Conservation (phyloP, 2,797 vertebrate species). For the Sebastiscus albofasciatus region DNA sequence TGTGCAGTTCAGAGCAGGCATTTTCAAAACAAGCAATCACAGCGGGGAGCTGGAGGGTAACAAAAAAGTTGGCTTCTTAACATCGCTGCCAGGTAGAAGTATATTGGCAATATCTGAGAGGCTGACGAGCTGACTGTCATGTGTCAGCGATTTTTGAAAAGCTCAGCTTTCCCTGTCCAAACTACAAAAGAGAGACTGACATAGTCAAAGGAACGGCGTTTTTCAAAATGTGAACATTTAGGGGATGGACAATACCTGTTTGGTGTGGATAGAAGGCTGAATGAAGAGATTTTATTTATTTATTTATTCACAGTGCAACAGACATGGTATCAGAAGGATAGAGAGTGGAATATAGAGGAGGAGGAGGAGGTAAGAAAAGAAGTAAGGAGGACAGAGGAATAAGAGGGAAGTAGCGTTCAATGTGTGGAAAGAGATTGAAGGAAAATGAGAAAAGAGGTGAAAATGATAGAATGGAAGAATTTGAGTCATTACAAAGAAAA, state of each 20-base stretch:
- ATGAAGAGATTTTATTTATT: not conserved
- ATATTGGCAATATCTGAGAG: constrained; percentile 8
- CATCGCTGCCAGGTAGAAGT: not conserved
- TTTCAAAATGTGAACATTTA: constrained; percentile 17
- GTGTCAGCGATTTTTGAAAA: constrained; percentile 36
- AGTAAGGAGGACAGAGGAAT: not conserved
- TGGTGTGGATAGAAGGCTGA: not conserved
- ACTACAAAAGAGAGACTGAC: constrained; percentile 18
- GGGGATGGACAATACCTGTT: not conserved
- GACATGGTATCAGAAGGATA: not conserved
- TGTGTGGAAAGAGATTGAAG: not conserved
- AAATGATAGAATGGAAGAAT: not conserved
- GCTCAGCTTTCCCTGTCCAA: not conserved
- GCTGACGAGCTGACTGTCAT: constrained; percentile 29
- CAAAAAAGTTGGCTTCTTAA: not conserved
- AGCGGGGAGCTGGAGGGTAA: not conserved
- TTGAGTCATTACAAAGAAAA: not conserved
- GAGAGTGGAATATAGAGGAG: not conserved
- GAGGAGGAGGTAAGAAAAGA: not conserved
- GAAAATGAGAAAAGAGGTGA: not conserved
- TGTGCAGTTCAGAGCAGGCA: not conserved
- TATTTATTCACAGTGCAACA: constrained; percentile 1
- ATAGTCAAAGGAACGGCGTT: not conserved
- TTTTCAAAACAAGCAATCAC: constrained; percentile 22
- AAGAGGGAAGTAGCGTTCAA: not conserved